phyloP scores from a whole-genome alignment of 1,140 invertebrate genomes.

The Oscheius sp. region DNA sequence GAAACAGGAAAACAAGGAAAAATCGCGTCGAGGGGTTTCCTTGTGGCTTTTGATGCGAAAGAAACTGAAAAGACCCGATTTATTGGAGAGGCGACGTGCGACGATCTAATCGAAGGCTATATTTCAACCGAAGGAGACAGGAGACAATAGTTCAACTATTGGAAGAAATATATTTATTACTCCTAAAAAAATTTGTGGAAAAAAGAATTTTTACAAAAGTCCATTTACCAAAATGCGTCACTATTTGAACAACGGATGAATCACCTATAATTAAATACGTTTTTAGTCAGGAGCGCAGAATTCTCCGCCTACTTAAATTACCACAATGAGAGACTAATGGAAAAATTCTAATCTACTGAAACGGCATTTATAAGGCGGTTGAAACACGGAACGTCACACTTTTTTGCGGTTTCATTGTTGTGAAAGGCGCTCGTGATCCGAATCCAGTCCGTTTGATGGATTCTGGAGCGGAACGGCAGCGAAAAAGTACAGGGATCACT shows the following conservation, averaged over 20 bases:
- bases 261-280: background rate
- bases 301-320: no score
- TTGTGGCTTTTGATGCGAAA: background rate
- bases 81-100: background rate
- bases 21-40: background rate
- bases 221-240: background rate
- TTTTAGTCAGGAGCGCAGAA: background rate
- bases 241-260: background rate
- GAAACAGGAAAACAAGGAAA: no score
- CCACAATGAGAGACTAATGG: background rate
- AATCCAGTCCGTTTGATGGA: slow-evolving; percentile 6
- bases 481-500: no score
- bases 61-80: background rate
- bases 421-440: background rate
- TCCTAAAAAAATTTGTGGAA: background rate
- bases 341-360: background rate
- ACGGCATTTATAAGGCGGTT: background rate
- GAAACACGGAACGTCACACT: background rate
- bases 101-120: background rate
- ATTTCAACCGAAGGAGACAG: background rate
- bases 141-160: background rate
- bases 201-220: background rate
- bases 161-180: no score
- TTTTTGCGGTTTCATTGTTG: background rate
- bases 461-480: background rate